Evolutionary conservation across 92 coral and sea anemone species (phyloP).

Genomic region (Plumapathes pennacea): DNA sequence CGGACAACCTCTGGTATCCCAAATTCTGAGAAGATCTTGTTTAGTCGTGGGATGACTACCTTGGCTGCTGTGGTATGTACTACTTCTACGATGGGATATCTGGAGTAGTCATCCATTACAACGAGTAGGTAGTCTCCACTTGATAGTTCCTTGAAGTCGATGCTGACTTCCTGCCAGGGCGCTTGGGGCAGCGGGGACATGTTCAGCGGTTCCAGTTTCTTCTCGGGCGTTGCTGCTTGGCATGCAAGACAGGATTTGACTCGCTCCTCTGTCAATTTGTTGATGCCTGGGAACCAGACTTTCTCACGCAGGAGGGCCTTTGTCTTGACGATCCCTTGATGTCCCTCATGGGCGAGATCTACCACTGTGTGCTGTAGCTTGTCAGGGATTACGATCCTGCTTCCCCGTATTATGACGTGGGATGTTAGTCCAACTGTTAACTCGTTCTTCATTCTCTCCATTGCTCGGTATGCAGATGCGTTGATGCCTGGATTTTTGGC

Average conservation of each 20-base stretch:
- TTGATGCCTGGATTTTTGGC: conserved; percentile 3
- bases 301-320: conserved; percentile 17
- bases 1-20: conserved; percentile 32
- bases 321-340: conserved; percentile 22
- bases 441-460: conserved; percentile 25
- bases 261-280: conserved; percentile 3
- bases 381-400: conserved; percentile 24
- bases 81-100: conserved; percentile 26
- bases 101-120: conserved; percentile 23
- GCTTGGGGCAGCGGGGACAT: conserved; percentile 36
- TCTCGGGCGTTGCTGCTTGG: conserved; percentile 9
- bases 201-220: conserved; percentile 25
- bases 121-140: conserved; percentile 31
- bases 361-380: conserved; percentile 7
- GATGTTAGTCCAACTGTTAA: conserved; percentile 10
- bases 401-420: conserved; percentile 19
- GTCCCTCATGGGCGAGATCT: conserved; percentile 26
- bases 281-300: conserved; percentile 25
- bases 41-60: conserved; percentile 17
- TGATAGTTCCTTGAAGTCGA: conserved; percentile 32
- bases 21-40: conserved; percentile 23
- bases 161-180: conserved; percentile 42
- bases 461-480: conserved; percentile 6
- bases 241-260: conserved; percentile 6
- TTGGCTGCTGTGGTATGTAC: conserved; percentile 28